These are phyloP conservation scores for Perithous albicinctus DNA, from an alignment of 2,888 invertebrate species.

Conservation along the genomic window DNA sequence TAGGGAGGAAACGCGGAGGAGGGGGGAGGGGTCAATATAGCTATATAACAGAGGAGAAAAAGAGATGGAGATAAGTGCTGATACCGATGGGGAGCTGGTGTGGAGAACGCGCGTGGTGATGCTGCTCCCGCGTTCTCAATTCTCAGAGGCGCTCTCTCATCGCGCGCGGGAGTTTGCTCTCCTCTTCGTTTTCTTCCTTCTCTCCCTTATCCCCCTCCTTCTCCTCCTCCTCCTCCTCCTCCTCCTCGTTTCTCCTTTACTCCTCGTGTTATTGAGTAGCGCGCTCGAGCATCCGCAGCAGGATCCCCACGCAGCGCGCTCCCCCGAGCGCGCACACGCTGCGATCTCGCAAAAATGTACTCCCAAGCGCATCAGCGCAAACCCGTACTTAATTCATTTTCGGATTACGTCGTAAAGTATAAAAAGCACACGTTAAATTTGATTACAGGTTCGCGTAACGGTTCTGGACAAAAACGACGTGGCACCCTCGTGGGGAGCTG, in stretches of 20 bases:
- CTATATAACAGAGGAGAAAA: conserved; percentile 30
- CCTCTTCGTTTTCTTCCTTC: conserved; percentile 4
- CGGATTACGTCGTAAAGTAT: conserved; percentile 59
- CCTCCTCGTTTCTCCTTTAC: conserved; percentile 34
- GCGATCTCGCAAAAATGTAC: conserved; percentile 1
- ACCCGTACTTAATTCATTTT: conserved; percentile 66
- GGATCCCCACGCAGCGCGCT: conserved; percentile 15
- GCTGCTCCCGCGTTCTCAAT: conserved; percentile 13
- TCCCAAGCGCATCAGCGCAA: conserved; percentile 45
- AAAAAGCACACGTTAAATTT: conserved; percentile 67
- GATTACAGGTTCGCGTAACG: conserved; percentile 92
- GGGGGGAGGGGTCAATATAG: background rate
- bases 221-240: conserved; percentile 25
- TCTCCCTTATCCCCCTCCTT: conserved; percentile 4
- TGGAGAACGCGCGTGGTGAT: conserved; percentile 7
- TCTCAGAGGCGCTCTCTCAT: conserved; percentile 26
- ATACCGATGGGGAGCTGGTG: conserved; percentile 20
- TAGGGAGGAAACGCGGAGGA: background rate
- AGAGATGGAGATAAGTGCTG: conserved; percentile 43
- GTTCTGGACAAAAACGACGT: conserved; percentile 97
- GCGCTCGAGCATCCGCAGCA: conserved; percentile 19
- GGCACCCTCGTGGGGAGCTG: conserved; percentile 94
- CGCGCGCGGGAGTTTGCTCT: conserved; percentile 29
- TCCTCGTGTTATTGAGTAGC: conserved; percentile 5
- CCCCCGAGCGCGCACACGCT: conserved; percentile 9